These are phyloP conservation scores for Benitochromis conjunctus DNA, from an alignment of 2,113 vertebrate genomes.

Conservation along the genomic window DNA sequence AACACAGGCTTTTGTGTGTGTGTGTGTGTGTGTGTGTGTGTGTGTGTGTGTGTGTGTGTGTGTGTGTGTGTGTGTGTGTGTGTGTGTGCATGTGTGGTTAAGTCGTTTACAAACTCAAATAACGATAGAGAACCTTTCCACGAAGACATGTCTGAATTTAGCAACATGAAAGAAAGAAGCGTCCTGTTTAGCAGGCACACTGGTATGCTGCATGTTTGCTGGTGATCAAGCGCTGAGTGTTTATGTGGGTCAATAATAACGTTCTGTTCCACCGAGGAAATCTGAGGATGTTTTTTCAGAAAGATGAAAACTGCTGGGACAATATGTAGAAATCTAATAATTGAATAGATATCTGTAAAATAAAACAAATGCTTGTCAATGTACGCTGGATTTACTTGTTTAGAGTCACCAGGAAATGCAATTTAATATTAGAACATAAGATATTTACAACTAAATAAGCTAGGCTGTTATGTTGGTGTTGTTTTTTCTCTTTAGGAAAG, in stretches of 20 bases:
- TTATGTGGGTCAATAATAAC: not conserved
- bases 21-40: no score
- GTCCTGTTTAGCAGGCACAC: not conserved
- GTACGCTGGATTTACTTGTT: not conserved
- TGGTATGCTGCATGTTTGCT: not conserved
- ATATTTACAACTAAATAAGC: not conserved
- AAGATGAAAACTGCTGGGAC: not conserved
- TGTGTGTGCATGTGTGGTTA: not conserved
- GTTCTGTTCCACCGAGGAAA: not conserved
- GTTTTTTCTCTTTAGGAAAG: not conserved
- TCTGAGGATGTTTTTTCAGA: not conserved
- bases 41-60: no score
- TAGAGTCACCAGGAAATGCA: not conserved
- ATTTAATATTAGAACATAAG: not conserved
- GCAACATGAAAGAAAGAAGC: not conserved
- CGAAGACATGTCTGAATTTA: not conserved
- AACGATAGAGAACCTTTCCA: not conserved
- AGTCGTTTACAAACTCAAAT: not conserved
- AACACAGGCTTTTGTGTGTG: no score
- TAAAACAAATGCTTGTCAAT: not conserved
- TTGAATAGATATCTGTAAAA: not conserved
- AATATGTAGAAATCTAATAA: not conserved
- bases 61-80: not conserved
- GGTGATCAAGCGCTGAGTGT: not conserved
- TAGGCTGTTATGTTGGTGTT: not conserved